phyloP scores from a whole-genome alignment of 2,797 vertebrate species.

The Staurois parvus region DNA sequence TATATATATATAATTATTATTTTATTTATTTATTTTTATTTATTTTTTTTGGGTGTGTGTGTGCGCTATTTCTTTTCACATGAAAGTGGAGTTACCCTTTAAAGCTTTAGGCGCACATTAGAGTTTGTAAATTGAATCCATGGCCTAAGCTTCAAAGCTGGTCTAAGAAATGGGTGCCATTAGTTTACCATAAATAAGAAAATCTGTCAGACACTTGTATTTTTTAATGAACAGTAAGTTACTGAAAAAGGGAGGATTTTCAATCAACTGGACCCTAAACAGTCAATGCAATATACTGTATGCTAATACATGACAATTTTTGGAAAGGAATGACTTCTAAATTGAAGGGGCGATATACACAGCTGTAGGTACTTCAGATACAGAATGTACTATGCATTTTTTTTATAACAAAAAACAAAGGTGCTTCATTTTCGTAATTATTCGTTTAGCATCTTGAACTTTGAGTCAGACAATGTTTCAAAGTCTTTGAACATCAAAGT shows the following conservation, averaged over 20 bases:
- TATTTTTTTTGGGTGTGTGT: no score
- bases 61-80: no score
- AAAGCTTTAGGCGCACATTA: no score
- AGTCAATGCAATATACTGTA: not conserved
- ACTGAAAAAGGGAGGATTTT: not conserved
- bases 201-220: no score
- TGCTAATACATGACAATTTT: not conserved
- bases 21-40: no score
- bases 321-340: not conserved
- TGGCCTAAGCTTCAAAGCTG: no score
- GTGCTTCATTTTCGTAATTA: slow-evolving; percentile 48
- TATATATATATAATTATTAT: no score
- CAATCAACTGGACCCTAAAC: not conserved
- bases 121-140: no score
- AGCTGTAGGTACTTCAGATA: slow-evolving; percentile 40
- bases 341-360: slow-evolving; percentile 23
- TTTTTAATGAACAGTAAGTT: no score
- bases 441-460: slow-evolving; percentile 57
- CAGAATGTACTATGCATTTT: slow-evolving; percentile 6
- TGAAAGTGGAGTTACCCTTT: no score
- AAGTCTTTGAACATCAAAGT: slow-evolving; percentile 57
- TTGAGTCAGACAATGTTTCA: slow-evolving; percentile 39
- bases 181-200: no score
- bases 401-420: slow-evolving; percentile 15
- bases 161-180: no score